Conservation (phyloP, 2,797 vertebrate genomes). For the Nothura maculosa region DNA sequence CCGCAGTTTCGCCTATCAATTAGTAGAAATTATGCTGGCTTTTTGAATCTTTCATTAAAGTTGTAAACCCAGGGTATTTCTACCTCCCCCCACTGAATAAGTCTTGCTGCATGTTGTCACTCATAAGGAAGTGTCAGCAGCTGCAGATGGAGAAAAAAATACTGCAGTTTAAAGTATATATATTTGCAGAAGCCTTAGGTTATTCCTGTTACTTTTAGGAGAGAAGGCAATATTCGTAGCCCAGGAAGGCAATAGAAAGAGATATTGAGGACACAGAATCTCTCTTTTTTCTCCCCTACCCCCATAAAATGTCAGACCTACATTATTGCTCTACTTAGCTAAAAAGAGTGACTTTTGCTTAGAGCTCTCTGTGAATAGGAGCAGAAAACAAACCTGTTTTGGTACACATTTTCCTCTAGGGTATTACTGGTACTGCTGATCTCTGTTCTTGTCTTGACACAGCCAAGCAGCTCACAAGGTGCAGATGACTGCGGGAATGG, state of each 20-base stretch:
- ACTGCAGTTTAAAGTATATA: background rate
- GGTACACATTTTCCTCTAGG: background rate
- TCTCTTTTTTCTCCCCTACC: background rate
- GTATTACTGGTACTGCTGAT: background rate
- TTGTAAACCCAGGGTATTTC: background rate
- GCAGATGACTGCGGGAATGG: background rate
- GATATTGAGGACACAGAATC: background rate
- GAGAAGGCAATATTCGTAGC: background rate
- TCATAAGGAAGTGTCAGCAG: background rate
- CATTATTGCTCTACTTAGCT: background rate
- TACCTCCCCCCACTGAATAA: too few relatives aligned
- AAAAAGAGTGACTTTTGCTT: background rate
- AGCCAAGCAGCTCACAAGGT: background rate
- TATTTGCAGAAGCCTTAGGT: background rate
- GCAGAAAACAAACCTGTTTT: background rate
- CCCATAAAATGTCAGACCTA: background rate
- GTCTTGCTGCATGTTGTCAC: background rate
- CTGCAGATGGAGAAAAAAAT: background rate
- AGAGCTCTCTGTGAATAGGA: background rate
- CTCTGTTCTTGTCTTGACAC: background rate
- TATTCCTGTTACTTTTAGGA: background rate
- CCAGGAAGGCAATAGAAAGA: too few relatives aligned
- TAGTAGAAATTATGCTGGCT: constrained; percentile 25
- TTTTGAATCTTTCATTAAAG: background rate
- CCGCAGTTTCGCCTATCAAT: constrained; percentile 4